phyloP scores from a whole-genome alignment of 2,113 vertebrate species.

The Nothoprocta perdicaria region DNA sequence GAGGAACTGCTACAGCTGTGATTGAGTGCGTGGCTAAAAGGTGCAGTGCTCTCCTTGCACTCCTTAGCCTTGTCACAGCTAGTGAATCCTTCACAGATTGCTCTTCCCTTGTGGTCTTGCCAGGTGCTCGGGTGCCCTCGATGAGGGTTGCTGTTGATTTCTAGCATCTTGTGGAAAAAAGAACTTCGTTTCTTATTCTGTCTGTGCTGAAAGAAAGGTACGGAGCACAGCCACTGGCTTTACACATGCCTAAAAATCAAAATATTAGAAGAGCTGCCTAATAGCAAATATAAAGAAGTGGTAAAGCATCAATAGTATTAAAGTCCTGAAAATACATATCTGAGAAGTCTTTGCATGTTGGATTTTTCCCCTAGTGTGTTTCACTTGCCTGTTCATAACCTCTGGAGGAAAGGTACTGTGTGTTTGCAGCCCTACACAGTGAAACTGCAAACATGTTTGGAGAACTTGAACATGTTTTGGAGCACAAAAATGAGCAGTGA shows the following conservation, averaged over 20 bases:
- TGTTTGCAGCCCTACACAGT: accelerated
- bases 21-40: background rate
- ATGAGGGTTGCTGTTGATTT: background rate
- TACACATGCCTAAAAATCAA: background rate
- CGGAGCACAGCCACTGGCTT: background rate
- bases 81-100: background rate
- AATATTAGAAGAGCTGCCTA: background rate
- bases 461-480: accelerated
- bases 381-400: background rate
- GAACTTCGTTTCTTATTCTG: background rate
- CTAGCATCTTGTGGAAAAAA: background rate
- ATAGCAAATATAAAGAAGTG: background rate
- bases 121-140: accelerated
- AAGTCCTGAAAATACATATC: background rate
- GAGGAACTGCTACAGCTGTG: background rate
- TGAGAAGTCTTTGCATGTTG: background rate
- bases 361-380: background rate
- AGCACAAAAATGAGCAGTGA: background rate
- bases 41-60: background rate
- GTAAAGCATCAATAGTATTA: background rate
- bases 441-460: background rate
- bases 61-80: background rate
- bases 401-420: background rate
- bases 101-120: background rate
- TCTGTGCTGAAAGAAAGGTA: background rate